phyloP scores from a whole-genome alignment of 2,113 vertebrate species.

The Ginglymostoma cirratum region DNA sequence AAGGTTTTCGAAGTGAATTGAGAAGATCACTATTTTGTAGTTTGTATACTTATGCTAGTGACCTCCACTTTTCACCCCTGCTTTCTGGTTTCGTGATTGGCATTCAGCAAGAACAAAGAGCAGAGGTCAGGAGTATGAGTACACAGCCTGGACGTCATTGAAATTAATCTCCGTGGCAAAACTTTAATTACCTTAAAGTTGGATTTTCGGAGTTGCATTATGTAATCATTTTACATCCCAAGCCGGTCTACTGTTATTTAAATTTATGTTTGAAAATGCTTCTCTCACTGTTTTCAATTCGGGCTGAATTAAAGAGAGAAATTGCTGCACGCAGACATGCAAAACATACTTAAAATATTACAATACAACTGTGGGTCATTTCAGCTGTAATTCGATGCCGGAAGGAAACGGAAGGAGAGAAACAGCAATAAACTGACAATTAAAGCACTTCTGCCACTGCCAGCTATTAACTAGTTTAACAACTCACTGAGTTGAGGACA shows the following conservation, averaged over 20 bases:
- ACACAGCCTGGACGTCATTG: neutral
- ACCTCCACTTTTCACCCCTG: neutral
- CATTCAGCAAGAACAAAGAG: constrained; percentile 18
- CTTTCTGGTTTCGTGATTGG: constrained; percentile 5
- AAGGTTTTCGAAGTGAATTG: neutral
- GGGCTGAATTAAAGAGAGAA: neutral
- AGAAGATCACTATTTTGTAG: neutral
- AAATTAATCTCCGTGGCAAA: constrained; percentile 29
- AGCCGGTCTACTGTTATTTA: neutral
- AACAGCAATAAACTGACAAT: constrained; percentile 19
- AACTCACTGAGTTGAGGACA: neutral
- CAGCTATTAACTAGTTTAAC: neutral
- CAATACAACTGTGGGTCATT: neutral
- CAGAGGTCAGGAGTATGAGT: constrained; percentile 12
- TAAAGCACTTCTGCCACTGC: neutral
- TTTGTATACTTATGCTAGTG: neutral
- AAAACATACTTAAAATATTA: neutral
- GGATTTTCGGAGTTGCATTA: neutral
- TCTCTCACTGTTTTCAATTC: neutral
- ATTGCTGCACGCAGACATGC: neutral
- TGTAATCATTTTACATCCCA: neutral
- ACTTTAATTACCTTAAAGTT: neutral
- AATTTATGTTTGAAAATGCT: neutral
- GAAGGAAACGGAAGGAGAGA: neutral
- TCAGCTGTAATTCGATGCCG: neutral